Evolutionary conservation across 2,888 invertebrate genomes (phyloP), one percentile per base, ranked within the genome.

Genomic region (Coecobrya sp.): DNA sequence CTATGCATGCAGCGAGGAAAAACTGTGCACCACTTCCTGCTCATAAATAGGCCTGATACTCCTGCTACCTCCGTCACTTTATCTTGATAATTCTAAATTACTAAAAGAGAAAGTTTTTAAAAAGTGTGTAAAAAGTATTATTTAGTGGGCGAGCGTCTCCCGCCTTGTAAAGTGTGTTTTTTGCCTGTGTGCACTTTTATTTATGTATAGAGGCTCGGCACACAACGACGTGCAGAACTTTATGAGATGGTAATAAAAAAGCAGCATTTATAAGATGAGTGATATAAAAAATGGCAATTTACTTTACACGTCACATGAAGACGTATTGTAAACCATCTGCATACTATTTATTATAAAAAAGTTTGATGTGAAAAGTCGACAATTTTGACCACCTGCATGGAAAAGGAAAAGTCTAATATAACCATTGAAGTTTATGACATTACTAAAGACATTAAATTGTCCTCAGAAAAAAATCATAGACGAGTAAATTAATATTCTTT

Each of bases 41-140:
- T 30, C 30, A 25, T 70, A 70, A 30, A 19, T 81, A 16, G 7
- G n/a, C 36, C 22, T 73, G 73, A 7, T 36, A 7, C 36, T 36
- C 36, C 36, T 36, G 13, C 42, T 68, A 68, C 27, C 68, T 30
- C 19, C 59, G 3, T 30, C 65, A 84, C 84, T 84, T 84, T 19
- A 68, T 85, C 85, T 85, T 85, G 85, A 85, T 85, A 65, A 85
- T 68, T 45, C 68, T 85, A 62, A 45, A 84, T 84, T 85, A 85
- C 42, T 42, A 42, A 85, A 85, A 45, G 49, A 22, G 27, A 68
- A 68, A 85, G 49, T 27, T 85, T 85, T 45, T 59, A 22, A 65
- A 84, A 84, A 84, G 49, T 13, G 22, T 42, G 76, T 42, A 76
- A 76, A 76, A 76, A 55, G 73, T 76, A 45, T 76, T 22, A 68